phyloP scores from a whole-genome alignment of 2,888 invertebrate genomes.

The Acanthococcus lagerstroemiae region DNA sequence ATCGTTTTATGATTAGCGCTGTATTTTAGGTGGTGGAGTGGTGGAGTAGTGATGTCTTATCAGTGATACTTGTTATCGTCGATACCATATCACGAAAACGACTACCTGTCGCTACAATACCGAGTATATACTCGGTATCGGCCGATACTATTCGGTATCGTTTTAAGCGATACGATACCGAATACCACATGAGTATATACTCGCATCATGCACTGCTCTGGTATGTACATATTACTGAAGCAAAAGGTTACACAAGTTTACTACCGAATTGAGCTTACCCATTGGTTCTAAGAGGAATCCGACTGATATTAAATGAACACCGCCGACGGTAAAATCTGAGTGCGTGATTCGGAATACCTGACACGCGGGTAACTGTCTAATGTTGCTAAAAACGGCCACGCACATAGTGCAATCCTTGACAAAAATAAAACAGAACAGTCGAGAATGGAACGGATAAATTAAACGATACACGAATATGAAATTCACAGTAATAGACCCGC shows the following conservation, averaged over 20 bases:
- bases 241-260: background rate
- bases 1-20: no score
- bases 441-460: background rate
- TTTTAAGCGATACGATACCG: no score
- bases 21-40: no score
- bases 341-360: slow-evolving; percentile 58
- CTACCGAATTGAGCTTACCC: slow-evolving; percentile 38
- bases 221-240: background rate
- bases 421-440: background rate
- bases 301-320: slow-evolving; percentile 55
- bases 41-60: no score
- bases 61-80: no score
- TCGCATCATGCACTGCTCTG: no score
- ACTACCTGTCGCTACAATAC: no score
- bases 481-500: background rate
- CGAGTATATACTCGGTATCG: no score
- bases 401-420: slow-evolving; percentile 63
- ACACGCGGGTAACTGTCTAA: slow-evolving; percentile 67
- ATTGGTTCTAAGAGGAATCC: slow-evolving; percentile 62
- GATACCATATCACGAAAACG: no score
- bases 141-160: no score
- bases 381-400: slow-evolving; percentile 74
- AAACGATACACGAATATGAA: background rate
- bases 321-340: slow-evolving; percentile 57
- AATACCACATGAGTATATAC: no score